Base-by-base conservation (phyloP, 2,888 invertebrate genomes). In the Coelogynopora nodosa region DNA sequence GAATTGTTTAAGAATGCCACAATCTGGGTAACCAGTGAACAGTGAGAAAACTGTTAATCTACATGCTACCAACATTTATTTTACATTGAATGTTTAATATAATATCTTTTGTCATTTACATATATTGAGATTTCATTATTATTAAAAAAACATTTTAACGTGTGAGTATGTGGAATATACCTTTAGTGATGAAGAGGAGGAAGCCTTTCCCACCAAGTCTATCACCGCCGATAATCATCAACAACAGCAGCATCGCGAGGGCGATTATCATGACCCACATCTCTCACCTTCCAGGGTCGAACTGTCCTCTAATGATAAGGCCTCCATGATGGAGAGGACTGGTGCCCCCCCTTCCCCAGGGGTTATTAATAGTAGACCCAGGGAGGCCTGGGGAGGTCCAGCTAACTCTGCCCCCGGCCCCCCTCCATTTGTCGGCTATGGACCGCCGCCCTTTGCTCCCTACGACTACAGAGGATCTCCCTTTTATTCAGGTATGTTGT, bases 391-490 rank as follows among this genome's bases (percentile, higher is more conserved):
- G 74, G 74, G 18, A 13, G 74, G 74, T 5, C 49, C 49, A 13
- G 5, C 49, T 49, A 74, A 74, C 23, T 5, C 74, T 13, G 74
- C 18, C 2, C 74, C 74, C 23, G 5, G 5, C 23, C 5, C 18
- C 5, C 49, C 49, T 49, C 49, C 49, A 49, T n/a, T n/a, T n/a
- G 49, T 49, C 49, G 49, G 49, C 18, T 74, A 74, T 74, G 74
- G 74, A 74, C 74, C 74, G 2, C 74, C 74, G n/a, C n/a, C n/a
- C n/a, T n/a, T n/a, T n/a, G n/a, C n/a, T n/a, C 23, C 74, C 74
- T 74, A 13, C 23, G 74, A 74, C 23, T 74, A 74, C 23, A 10
- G 74, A 26, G 23, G 74, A n/a, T 26, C 5, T 74, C 74, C 74
- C 2, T 74, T 74, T 74, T 74, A 74, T 74, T 26, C 74, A 13